A percentile compares a stretch with the other conserved stretches of the same genome.
Evolutionary conservation across 64 coral and sea anemone species (phyloP).

Genomic region (Montipora foliosa): DNA sequence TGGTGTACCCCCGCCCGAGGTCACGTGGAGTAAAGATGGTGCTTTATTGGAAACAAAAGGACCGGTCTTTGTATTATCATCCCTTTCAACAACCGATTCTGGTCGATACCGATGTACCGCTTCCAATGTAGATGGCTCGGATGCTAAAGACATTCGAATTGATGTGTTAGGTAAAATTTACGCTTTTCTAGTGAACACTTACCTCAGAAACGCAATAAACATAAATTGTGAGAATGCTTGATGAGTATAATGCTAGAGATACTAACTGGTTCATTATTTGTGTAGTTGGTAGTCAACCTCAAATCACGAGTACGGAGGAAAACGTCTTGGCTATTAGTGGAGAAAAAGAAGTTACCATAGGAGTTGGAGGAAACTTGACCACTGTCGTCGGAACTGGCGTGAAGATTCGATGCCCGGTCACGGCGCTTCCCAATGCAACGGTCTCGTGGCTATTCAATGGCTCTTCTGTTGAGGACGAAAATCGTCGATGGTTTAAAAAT

Average conservation of each 20-base stretch:
- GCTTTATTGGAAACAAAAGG: slow-evolving; percentile 1
- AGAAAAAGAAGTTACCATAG: slow-evolving; percentile 73
- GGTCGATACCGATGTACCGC: slow-evolving; percentile 60
- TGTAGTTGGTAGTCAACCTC: slow-evolving; percentile 63
- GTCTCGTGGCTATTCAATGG: slow-evolving; percentile 69
- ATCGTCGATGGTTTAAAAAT: neutral
- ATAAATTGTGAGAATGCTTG: too few species aligned
- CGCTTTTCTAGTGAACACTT: too few species aligned
- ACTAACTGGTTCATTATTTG: neutral
- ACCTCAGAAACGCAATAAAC: too few species aligned
- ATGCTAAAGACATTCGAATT: slow-evolving; percentile 8
- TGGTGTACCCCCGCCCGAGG: slow-evolving; percentile 38
- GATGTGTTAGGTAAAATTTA: slow-evolving; percentile 46
- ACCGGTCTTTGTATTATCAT: neutral
- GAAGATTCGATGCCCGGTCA: slow-evolving; percentile 47
- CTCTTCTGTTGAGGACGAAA: slow-evolving; percentile 25
- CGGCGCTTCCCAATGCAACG: slow-evolving; percentile 65
- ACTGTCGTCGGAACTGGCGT: slow-evolving; percentile 81
- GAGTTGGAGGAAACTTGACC: slow-evolving; percentile 74
- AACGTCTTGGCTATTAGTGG: slow-evolving; percentile 66
- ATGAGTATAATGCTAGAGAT: neutral
- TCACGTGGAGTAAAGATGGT: slow-evolving; percentile 57
- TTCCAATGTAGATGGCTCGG: slow-evolving; percentile 41
- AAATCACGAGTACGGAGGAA: slow-evolving; percentile 44
- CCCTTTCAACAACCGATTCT: neutral